A percentile compares a stretch with the other conserved stretches of the same genome.
Conservation (phyloP, 2,888 invertebrate genomes). For the Cybosia mesomella region DNA sequence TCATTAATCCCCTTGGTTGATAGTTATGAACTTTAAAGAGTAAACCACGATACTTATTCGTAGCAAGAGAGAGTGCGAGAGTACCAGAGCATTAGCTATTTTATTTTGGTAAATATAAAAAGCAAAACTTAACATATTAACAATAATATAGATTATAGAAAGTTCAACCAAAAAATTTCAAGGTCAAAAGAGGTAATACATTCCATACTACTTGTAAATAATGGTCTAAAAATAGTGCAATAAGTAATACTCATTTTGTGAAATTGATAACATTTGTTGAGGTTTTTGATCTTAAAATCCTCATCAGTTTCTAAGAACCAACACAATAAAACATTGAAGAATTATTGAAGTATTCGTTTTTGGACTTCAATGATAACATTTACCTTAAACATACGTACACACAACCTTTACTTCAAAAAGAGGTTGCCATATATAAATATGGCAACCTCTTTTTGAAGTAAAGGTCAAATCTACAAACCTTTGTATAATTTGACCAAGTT, state of each 20-base stretch:
- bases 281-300: conserved; percentile 38
- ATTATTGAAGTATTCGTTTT: too few species aligned
- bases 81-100: not conserved
- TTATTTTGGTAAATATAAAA: not conserved
- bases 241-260: conserved; percentile 30
- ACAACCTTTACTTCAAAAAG: too few species aligned
- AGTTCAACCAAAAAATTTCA: not conserved
- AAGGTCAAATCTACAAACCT: too few species aligned
- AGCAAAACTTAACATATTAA: not conserved
- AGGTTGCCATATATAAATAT: too few species aligned
- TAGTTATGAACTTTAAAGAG: too few species aligned
- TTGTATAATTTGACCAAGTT: too few species aligned
- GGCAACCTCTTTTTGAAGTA: too few species aligned
- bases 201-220: conserved; percentile 23
- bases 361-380: too few species aligned
- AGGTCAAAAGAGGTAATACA: not conserved
- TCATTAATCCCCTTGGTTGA: not conserved
- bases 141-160: not conserved
- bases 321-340: too few species aligned
- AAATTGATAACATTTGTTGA: conserved; percentile 34
- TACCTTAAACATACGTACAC: too few species aligned
- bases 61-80: not conserved
- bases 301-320: not conserved
- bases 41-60: not conserved
- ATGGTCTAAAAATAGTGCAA: conserved; percentile 43